These are phyloP conservation scores for Daubentonia madagascariensis DNA, from an alignment of 2,113 vertebrate species.

Conservation along the genomic window DNA sequence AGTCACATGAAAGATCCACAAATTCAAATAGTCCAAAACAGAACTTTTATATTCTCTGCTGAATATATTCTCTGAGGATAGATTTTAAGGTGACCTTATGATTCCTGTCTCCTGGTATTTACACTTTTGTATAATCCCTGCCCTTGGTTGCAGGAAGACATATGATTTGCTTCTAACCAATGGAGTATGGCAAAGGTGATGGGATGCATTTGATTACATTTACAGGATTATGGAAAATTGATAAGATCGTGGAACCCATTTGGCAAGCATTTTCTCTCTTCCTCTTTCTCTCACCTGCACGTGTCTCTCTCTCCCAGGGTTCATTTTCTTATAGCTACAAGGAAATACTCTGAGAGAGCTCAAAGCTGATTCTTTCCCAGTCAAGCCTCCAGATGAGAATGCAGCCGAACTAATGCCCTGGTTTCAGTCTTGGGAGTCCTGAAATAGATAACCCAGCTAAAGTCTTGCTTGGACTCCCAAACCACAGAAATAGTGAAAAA, in stretches of 20 bases:
- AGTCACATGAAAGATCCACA: background rate
- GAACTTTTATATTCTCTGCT: background rate
- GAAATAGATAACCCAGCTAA: background rate
- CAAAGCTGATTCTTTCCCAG: background rate
- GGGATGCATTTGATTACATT: no score
- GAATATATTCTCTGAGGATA: background rate
- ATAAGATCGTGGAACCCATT: background rate
- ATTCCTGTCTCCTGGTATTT: background rate
- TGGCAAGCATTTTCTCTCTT: background rate
- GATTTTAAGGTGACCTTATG: background rate
- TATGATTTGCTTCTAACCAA: background rate
- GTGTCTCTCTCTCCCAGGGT: background rate
- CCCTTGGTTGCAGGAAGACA: background rate
- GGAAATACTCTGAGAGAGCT: background rate
- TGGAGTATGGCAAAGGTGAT: background rate
- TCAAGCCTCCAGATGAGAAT: background rate
- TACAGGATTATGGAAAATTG: background rate
- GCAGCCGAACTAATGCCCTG: background rate
- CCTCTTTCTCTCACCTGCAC: accelerated
- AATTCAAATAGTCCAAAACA: background rate
- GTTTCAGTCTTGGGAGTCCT: background rate
- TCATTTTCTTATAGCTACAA: background rate
- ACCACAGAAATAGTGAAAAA: background rate
- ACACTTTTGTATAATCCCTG: background rate
- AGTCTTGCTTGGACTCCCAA: background rate